A percentile compares a stretch with the other conserved stretches of the same genome.
Evolutionary conservation across 2,113 vertebrate species (phyloP).

Genomic region (Tor tambroides): DNA sequence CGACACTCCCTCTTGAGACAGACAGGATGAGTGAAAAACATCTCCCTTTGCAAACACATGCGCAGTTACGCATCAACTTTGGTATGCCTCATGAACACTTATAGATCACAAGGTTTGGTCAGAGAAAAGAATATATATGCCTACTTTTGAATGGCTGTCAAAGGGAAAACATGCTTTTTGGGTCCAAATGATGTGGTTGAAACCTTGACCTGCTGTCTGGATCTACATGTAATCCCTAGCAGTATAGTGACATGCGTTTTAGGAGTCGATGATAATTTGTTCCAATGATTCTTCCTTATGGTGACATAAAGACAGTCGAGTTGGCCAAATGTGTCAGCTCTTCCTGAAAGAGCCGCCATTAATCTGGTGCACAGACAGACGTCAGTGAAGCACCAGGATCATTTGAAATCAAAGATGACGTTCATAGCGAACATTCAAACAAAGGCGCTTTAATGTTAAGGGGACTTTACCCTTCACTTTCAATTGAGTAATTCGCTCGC

Average conservation of each 20-base stretch:
- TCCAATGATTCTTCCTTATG: conserved; percentile 1
- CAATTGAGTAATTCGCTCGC: not conserved
- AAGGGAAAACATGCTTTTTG: not conserved
- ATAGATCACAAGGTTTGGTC: too few relatives aligned
- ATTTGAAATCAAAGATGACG: not conserved
- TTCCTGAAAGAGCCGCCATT: not conserved
- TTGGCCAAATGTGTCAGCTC: conserved; percentile 12
- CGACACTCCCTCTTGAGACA: not conserved
- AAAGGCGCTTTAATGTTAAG: not conserved
- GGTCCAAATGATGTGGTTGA: too few relatives aligned
- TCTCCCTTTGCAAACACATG: not conserved
- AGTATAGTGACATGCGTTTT: not conserved
- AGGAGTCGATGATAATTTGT: not conserved
- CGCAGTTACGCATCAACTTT: not conserved
- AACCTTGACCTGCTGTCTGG: not conserved
- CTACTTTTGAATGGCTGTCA: not conserved
- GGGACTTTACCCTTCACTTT: conserved; percentile 16
- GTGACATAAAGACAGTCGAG: not conserved
- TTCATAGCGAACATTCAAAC: conserved; percentile 6
- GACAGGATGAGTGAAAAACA: not conserved
- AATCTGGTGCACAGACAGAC: not conserved
- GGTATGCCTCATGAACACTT: not conserved
- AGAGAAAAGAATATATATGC: not conserved
- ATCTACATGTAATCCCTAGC: not conserved
- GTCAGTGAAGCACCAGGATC: conserved; percentile 1